Evolutionary conservation across 2,797 vertebrate species (phyloP).

Genomic region (Channa striata): DNA sequence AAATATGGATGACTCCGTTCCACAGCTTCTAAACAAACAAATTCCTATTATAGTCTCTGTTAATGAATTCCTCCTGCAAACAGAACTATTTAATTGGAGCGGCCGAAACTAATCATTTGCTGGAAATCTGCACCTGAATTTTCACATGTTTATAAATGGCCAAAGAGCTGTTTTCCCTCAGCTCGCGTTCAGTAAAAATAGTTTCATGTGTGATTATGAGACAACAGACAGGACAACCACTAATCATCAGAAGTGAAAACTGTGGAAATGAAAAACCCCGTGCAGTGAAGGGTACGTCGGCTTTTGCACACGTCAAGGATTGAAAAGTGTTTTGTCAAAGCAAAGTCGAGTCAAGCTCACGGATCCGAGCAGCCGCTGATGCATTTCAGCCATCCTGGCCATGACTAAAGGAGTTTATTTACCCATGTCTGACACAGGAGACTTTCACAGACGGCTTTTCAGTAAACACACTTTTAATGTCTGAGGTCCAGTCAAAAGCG

Average conservation of each 20-base stretch:
- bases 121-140: constrained; percentile 11
- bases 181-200: constrained; percentile 15
- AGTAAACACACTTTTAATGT: neutral
- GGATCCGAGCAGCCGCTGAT: constrained; percentile 28
- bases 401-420: constrained; percentile 17
- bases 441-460: neutral
- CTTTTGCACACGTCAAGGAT: constrained; percentile 9
- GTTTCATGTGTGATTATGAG: constrained; percentile 2
- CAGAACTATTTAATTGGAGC: constrained; percentile 12
- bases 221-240: neutral
- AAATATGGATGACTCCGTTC: constrained; percentile 9
- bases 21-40: constrained; percentile 35
- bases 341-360: constrained; percentile 11
- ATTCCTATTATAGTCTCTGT: constrained; percentile 24
- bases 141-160: neutral
- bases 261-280: neutral
- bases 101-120: constrained; percentile 23
- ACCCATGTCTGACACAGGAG: constrained; percentile 7
- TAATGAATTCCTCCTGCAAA: constrained; percentile 9
- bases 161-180: constrained; percentile 3
- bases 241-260: constrained; percentile 3
- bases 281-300: neutral
- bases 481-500: neutral
- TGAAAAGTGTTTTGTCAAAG: constrained; percentile 6
- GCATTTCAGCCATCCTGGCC: constrained; percentile 21